phyloP scores from a whole-genome alignment of 2,113 vertebrate species.

The Aldabrachelys gigantea region DNA sequence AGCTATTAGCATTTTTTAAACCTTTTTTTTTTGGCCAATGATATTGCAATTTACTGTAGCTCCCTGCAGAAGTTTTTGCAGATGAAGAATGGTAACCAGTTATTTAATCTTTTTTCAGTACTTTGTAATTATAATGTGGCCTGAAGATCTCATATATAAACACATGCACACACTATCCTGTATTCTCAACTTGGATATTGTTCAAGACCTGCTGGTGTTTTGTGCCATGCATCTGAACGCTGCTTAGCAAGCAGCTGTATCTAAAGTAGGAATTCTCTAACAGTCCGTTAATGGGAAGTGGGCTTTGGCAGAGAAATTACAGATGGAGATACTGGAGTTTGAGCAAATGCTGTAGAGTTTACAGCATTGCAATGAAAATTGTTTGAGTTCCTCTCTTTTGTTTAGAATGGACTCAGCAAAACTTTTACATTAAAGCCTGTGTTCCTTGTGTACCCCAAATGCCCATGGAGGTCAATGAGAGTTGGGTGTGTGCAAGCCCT shows the following conservation, averaged over 20 bases:
- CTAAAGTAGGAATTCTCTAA: not conserved
- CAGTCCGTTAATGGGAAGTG: fast-evolving
- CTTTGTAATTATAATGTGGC: not conserved
- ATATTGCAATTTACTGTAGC: not conserved
- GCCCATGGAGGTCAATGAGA: not conserved
- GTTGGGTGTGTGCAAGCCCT: not conserved
- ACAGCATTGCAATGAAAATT: not conserved
- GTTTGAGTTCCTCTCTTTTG: not conserved
- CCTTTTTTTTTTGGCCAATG: not conserved
- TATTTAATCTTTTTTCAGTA: not conserved
- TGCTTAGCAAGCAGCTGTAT: not conserved
- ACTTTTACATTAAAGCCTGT: not conserved
- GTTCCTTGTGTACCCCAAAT: not conserved
- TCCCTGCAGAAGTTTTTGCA: not conserved
- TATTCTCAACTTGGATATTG: fast-evolving
- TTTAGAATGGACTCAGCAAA: not conserved
- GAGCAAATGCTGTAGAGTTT: not conserved
- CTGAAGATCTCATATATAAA: not conserved
- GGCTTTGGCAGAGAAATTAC: not conserved
- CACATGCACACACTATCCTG: not conserved
- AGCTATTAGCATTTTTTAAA: not conserved
- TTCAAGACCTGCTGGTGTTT: not conserved
- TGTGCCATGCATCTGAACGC: not conserved
- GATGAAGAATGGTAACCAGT: not conserved
- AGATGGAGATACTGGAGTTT: not conserved